Conservation (phyloP, 2,113 vertebrate genomes). For the Heterocephalus glaber region DNA sequence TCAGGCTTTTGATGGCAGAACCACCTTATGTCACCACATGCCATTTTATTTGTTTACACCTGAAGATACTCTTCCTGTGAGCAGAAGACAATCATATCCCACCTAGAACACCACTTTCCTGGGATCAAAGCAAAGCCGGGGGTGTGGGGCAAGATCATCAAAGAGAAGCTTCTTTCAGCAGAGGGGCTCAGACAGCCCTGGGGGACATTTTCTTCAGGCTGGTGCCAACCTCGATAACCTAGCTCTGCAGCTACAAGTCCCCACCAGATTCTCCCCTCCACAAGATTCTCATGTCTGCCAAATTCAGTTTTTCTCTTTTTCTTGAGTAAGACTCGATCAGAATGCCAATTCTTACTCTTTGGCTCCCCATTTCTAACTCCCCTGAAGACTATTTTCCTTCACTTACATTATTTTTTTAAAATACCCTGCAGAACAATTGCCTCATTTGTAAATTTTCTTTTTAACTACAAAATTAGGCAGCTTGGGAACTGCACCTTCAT, state of each 20-base stretch:
- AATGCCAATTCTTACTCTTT: neutral
- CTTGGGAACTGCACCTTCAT: neutral
- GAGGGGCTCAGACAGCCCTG: neutral
- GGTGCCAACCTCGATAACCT: neutral
- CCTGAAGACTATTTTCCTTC: neutral
- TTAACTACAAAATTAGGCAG: neutral
- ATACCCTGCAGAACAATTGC: neutral
- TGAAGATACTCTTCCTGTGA: neutral
- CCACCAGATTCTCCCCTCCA: neutral
- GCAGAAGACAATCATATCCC: neutral
- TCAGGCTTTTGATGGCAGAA: neutral
- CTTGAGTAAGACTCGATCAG: neutral
- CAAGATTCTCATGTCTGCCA: neutral
- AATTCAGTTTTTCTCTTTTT: neutral
- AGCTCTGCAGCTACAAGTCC: neutral
- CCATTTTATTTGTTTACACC: neutral
- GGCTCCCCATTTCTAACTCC: neutral
- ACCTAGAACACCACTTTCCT: neutral
- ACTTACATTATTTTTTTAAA: neutral
- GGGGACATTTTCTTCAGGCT: neutral
- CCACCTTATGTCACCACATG: neutral
- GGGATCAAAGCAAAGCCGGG: neutral
- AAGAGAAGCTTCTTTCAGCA: neutral
- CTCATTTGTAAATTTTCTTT: slow-evolving; percentile 15
- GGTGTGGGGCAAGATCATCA: neutral